phyloP scores from a whole-genome alignment of 1,140 invertebrate species.

The Phenacoccus solenopsis region DNA sequence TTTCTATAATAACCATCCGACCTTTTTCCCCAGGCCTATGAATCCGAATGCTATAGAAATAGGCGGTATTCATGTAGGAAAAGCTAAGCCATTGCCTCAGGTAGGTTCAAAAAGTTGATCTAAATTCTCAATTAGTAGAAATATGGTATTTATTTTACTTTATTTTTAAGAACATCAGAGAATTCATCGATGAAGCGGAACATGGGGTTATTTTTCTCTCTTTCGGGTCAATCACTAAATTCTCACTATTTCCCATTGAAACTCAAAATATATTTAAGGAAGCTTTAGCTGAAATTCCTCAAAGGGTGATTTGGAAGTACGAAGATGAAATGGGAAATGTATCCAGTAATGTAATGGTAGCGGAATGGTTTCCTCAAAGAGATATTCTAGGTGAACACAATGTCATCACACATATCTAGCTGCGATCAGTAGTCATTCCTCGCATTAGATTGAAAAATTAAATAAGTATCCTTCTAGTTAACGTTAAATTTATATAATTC shows the following conservation, averaged over 20 bases:
- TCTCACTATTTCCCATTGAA: slow-evolving; percentile 23
- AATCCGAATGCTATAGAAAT: slow-evolving; percentile 29
- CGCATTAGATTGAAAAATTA: no score
- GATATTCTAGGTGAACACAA: slow-evolving; percentile 42
- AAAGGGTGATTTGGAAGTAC: slow-evolving; percentile 43
- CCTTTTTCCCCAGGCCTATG: slow-evolving; percentile 25
- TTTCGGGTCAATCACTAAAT: slow-evolving; percentile 28
- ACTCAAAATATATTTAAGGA: slow-evolving; percentile 24
- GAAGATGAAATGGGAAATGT: slow-evolving; percentile 35
- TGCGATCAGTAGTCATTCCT: no score
- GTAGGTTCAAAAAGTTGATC: slow-evolving; percentile 24
- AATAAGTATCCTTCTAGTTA: no score
- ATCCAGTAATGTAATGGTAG: slow-evolving; percentile 44
- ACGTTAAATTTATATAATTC: no score
- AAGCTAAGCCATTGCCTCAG: slow-evolving; percentile 27
- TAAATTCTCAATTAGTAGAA: no score
- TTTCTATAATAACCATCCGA: slow-evolving; percentile 38
- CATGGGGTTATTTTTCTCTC: slow-evolving; percentile 31
- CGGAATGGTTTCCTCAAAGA: slow-evolving; percentile 47
- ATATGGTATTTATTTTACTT: no score
- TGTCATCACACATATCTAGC: no score
- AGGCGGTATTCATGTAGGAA: slow-evolving; percentile 32
- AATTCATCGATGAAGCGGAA: slow-evolving; percentile 41
- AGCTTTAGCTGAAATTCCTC: slow-evolving; percentile 32
- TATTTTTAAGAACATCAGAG: slow-evolving; percentile 38